Conservation (phyloP, 2,797 vertebrate genomes). For the Smutsia gigantea region DNA sequence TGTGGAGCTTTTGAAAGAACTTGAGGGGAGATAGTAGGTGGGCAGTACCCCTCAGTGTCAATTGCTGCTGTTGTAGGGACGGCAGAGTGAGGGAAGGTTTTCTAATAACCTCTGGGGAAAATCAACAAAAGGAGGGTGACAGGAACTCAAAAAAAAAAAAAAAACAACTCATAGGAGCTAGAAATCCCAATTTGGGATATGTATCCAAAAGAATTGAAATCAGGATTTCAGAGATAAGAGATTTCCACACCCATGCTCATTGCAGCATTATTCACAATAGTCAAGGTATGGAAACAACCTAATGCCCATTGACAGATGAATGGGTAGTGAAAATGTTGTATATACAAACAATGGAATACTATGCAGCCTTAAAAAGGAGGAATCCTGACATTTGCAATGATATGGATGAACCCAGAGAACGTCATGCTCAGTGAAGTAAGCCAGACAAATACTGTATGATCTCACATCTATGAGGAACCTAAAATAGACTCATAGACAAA, state of each 20-base stretch:
- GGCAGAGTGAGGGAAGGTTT: no score
- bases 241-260: rapidly evolving
- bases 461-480: no score
- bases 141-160: background rate
- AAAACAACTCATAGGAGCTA: background rate
- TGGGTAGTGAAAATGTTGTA: rapidly evolving
- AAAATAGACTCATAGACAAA: rapidly evolving
- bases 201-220: background rate
- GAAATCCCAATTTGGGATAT: background rate
- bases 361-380: background rate
- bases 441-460: rapidly evolving
- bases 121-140: background rate
- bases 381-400: background rate
- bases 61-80: rapidly evolving
- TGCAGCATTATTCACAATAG: background rate
- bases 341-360: rapidly evolving
- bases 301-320: rapidly evolving
- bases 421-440: rapidly evolving
- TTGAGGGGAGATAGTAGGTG: rapidly evolving
- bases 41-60: rapidly evolving
- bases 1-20: no score
- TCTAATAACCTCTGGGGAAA: no score
- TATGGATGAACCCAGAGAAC: background rate
- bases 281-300: no score
- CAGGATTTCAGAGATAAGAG: background rate